phyloP scores from a whole-genome alignment of 2,113 vertebrate species.

The Noctilio leporinus region DNA sequence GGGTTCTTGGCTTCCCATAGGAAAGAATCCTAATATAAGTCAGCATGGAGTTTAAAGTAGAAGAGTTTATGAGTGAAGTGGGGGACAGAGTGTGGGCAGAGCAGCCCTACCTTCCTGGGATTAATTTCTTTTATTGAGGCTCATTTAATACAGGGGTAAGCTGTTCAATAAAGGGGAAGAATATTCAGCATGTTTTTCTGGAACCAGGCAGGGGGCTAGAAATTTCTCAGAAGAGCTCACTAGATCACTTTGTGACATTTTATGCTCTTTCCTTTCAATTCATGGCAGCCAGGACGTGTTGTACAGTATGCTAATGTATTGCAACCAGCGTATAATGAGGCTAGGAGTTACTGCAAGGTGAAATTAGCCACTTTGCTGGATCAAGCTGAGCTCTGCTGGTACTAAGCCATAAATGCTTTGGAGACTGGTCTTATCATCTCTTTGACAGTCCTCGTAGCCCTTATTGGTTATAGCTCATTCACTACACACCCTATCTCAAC shows the following conservation, averaged over 20 bases:
- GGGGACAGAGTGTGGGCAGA: not conserved
- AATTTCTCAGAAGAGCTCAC: not conserved
- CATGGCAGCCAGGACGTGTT: not conserved
- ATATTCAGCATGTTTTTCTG: not conserved
- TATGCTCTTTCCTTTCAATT: not conserved
- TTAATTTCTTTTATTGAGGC: not conserved
- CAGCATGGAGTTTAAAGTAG: not conserved
- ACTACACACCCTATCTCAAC: not conserved
- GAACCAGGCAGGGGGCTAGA: not conserved
- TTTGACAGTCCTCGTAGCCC: not conserved
- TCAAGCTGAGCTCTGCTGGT: not conserved
- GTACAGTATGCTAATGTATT: not conserved
- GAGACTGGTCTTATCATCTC: not conserved
- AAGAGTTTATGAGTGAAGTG: not conserved
- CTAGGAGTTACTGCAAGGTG: not conserved
- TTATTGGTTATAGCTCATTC: not conserved
- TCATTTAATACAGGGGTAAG: not conserved
- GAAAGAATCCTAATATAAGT: too few species aligned
- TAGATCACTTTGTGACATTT: not conserved
- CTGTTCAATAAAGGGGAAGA: not conserved
- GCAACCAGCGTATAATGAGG: not conserved
- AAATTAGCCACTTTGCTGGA: not conserved
- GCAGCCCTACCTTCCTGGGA: not conserved
- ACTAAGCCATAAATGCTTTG: not conserved
- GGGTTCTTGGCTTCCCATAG: not conserved